Percentiles rank a stretch among this genome's conserved stretches.
Evolutionary conservation across 2,797 vertebrate species (phyloP).

Genomic region (Falco peregrinus): DNA sequence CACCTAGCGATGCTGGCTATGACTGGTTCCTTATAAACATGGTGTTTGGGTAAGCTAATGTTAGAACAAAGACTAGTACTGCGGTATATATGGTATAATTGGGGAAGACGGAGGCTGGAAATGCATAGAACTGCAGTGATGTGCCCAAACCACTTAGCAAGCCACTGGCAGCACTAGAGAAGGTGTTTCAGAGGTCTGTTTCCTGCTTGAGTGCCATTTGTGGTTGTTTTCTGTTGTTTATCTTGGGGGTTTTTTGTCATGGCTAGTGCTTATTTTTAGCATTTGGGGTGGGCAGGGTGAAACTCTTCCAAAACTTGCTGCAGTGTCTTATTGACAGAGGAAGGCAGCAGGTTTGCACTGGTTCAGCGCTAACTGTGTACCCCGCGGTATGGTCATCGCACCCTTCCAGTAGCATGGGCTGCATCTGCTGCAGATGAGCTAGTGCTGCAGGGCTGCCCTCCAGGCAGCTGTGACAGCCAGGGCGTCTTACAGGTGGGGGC

Average conservation of each 20-base stretch:
- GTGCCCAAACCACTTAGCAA: not conserved
- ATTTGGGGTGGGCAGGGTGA: not conserved
- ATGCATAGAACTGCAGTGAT: not conserved
- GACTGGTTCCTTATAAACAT: not conserved
- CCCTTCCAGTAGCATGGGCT: not conserved
- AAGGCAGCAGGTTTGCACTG: not conserved
- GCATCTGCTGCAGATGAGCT: not conserved
- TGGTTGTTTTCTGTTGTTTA: not conserved
- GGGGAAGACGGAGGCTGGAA: not conserved
- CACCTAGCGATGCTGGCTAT: not conserved
- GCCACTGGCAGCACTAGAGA: not conserved
- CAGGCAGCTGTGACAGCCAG: not conserved
- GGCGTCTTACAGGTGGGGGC: too few species aligned
- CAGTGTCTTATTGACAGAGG: not conserved
- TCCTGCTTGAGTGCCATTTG: not conserved
- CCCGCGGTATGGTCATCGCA: too few species aligned
- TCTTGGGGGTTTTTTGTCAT: not conserved
- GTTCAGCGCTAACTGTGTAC: not conserved
- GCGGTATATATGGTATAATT: not conserved
- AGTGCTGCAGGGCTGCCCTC: not conserved
- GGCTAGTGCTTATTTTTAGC: not conserved
- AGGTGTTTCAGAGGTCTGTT: not conserved
- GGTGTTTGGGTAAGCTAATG: not conserved
- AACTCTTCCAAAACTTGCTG: not conserved
- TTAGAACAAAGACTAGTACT: not conserved